Base-by-base conservation (phyloP, 1,140 invertebrate genomes). In the Centruroides sculpturatus region DNA sequence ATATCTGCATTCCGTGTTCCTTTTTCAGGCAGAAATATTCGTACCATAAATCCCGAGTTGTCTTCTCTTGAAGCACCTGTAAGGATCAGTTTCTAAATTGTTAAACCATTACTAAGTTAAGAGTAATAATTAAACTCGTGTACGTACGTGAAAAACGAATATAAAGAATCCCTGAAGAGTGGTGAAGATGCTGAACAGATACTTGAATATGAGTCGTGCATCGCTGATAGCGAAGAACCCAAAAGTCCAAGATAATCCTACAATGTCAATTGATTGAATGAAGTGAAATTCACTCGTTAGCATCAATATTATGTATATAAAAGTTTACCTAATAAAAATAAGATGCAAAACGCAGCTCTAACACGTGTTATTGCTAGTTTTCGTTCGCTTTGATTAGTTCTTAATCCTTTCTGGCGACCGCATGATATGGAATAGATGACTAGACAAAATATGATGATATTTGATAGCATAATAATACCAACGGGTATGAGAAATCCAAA, bases 181-280 rank as follows among this genome's bases (percentile, higher is more conserved):
- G 66, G 76, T 79, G 34, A 72, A 67, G n/a, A 78, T 69, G 65
- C 75, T 75, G 68, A 79, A 80, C 13, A 80, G 51, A 61, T 80
- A 79, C 57, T 75, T 74, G 62, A 79, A 76, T n/a, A 73, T 67
- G 5, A 79, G 50, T 62, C 74, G 71, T 5, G 73, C 71, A 41
- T 72, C 71, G 48, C 75, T 73, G 36, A 79, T 70, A 46, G 77
- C 77, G 23, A 79, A 67, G 9, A 77, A 71, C 10, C 78, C 79
- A 46, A 78, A 74, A 3, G 79, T 71, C 79, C 79, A 80, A 3
- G 78, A 77, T 52, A 79, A 67, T 8, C 79, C 79, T n/a, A 78
- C 23, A 23, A 23, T 23, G 23, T 23, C 23, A 23, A 23, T 23
- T 23, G 23, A 23, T 23, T 23, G 1, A 23, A 23, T 23, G 23